Percentiles rank a stretch among this genome's conserved stretches.
phyloP scores from a whole-genome alignment of 2,888 invertebrate genomes.

The Pandemis cinnamomeana region DNA sequence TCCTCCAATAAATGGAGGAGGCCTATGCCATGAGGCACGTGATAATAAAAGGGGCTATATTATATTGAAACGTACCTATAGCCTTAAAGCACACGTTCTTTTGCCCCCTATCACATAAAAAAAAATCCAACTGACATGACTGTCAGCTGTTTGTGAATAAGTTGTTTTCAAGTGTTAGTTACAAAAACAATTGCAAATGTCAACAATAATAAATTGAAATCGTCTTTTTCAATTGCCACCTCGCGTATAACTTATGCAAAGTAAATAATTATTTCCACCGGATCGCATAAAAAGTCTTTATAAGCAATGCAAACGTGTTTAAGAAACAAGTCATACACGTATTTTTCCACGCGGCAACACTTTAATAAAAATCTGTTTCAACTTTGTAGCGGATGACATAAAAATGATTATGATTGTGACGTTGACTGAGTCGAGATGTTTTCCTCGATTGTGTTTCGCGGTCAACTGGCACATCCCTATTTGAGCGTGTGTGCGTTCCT shows the following conservation, averaged over 20 bases:
- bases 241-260: not conserved
- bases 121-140: no score
- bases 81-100: no score
- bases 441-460: slow-evolving; percentile 51
- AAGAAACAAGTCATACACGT: slow-evolving; percentile 26
- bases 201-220: no score
- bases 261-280: not conserved
- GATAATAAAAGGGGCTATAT: no score
- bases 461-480: slow-evolving; percentile 64
- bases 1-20: no score
- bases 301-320: slow-evolving; percentile 28
- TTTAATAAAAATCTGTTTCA: not conserved
- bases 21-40: no score
- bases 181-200: no score
- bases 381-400: not conserved
- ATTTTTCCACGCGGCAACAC: slow-evolving; percentile 25
- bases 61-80: no score
- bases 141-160: no score
- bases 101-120: no score
- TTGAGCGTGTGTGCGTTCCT: slow-evolving; percentile 63
- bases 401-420: slow-evolving; percentile 52
- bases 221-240: no score
- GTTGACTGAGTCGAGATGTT: slow-evolving; percentile 45
- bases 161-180: no score
- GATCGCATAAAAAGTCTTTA: not conserved